Conservation (phyloP, 2,113 vertebrate genomes). For the Lagenorhynchus albirostris region DNA sequence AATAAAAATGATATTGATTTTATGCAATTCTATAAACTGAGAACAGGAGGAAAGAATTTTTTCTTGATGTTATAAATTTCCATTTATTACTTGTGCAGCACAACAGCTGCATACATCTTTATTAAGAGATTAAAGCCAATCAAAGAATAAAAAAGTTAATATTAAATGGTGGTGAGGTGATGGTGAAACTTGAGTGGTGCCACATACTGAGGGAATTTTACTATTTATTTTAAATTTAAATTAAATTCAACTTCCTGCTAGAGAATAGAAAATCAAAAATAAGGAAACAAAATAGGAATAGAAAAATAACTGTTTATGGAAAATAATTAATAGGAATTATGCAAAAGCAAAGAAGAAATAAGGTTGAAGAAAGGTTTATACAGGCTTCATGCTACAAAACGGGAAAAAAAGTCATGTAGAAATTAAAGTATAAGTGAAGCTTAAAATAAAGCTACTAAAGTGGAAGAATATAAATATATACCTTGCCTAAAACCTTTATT, state of each 20-base stretch:
- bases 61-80: neutral
- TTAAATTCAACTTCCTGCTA: neutral
- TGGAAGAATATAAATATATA: neutral
- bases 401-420: neutral
- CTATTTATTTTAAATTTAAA: neutral
- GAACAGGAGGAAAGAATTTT: neutral
- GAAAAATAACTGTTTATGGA: neutral
- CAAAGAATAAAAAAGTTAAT: neutral
- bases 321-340: neutral
- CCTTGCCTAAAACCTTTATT: neutral
- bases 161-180: neutral
- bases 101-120: neutral
- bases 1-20: neutral
- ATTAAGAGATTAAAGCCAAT: neutral
- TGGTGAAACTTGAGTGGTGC: neutral
- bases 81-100: neutral
- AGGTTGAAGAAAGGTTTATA: neutral
- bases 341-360: neutral
- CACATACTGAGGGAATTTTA: neutral
- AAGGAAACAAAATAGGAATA: neutral
- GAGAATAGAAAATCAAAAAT: neutral
- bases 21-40: neutral
- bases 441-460: neutral
- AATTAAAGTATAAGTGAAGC: neutral
- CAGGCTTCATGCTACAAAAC: neutral